Percentiles rank a stretch among this genome's conserved stretches.
phyloP scores from a whole-genome alignment of 2,888 invertebrate species.

The Helleia helle region DNA sequence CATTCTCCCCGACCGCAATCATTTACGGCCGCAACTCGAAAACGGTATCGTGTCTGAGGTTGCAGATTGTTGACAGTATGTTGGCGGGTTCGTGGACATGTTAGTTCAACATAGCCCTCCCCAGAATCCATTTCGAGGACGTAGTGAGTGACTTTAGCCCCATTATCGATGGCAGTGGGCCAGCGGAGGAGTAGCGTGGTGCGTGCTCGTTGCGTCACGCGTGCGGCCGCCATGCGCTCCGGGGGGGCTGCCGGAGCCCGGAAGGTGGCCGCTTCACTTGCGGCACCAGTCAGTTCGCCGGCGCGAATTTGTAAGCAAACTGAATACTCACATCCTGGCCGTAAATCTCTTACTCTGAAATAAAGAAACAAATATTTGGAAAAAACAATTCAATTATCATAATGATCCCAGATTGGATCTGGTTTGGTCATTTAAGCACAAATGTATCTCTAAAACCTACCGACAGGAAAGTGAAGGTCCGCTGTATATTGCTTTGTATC shows the following conservation, averaged over 20 bases:
- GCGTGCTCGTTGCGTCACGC: slow-evolving; percentile 80
- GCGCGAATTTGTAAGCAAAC: slow-evolving; percentile 86
- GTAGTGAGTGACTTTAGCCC: slow-evolving; percentile 84
- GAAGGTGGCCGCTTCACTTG: slow-evolving; percentile 86
- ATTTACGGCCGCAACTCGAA: slow-evolving; percentile 89
- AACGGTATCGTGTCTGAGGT: slow-evolving; percentile 85
- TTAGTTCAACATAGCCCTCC: slow-evolving; percentile 81
- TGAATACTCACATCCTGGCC: slow-evolving; percentile 91
- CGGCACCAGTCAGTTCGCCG: slow-evolving; percentile 82
- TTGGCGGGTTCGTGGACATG: slow-evolving; percentile 82
- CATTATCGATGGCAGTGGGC: slow-evolving; percentile 84
- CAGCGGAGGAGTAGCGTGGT: slow-evolving; percentile 81
- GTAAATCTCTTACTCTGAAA: slow-evolving; percentile 82
- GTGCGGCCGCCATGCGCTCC: slow-evolving; percentile 81
- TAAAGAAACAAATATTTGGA: too few relatives aligned
- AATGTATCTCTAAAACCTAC: too few relatives aligned
- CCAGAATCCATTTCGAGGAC: slow-evolving; percentile 85
- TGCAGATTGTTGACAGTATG: slow-evolving; percentile 83
- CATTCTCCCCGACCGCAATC: slow-evolving; percentile 83
- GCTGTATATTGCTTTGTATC: slow-evolving; percentile 89
- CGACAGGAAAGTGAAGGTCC: slow-evolving; percentile 84
- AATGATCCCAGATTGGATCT: too few relatives aligned
- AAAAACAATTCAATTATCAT: too few relatives aligned
- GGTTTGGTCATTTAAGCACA: too few relatives aligned
- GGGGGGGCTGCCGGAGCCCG: slow-evolving; percentile 88